phyloP scores from a whole-genome alignment of 2,113 vertebrate genomes.

The Mirza zaza region DNA sequence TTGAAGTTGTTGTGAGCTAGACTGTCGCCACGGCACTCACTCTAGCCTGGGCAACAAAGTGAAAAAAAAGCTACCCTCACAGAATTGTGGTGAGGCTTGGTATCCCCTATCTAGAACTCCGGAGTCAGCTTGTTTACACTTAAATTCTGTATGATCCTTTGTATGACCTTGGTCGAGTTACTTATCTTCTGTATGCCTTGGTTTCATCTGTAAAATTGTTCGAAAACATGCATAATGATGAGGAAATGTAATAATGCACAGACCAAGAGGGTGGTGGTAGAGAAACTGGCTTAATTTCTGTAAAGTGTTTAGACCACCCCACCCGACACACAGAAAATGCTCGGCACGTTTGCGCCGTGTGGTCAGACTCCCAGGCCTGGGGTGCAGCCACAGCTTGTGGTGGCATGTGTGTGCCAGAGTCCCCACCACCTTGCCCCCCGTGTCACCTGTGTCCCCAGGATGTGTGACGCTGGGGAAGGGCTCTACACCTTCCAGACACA shows the following conservation, averaged over 20 bases:
- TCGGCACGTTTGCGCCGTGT: fast-evolving
- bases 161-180: background rate
- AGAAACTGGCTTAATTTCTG: background rate
- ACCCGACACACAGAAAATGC: fast-evolving
- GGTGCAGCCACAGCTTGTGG: background rate
- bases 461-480: slow-evolving; percentile 96
- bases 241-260: background rate
- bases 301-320: background rate
- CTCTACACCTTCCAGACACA: slow-evolving; percentile 98
- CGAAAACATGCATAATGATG: background rate
- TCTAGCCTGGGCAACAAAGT: no score
- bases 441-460: slow-evolving; percentile 82
- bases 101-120: background rate
- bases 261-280: background rate
- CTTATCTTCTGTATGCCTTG: background rate
- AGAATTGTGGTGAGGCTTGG: background rate
- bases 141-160: background rate
- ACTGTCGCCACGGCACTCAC: no score
- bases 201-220: background rate
- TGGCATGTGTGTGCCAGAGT: fast-evolving
- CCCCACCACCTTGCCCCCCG: background rate
- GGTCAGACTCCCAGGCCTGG: background rate
- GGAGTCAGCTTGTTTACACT: background rate
- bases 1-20: no score
- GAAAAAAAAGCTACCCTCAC: no score